These are phyloP conservation scores for Enteromius treurensis DNA, from an alignment of 2,797 vertebrate genomes.

Conservation along the genomic window DNA sequence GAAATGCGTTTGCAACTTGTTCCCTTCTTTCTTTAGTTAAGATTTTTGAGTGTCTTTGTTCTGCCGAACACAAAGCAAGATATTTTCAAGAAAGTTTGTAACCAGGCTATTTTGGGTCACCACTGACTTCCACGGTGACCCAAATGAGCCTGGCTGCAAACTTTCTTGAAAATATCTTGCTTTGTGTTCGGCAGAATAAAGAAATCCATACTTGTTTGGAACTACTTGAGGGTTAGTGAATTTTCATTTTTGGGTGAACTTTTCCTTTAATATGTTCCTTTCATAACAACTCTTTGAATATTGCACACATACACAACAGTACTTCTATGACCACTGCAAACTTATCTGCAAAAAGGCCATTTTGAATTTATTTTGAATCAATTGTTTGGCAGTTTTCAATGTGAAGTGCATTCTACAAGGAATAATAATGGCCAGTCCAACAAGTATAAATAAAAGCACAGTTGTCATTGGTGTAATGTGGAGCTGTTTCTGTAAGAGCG, in stretches of 20 bases:
- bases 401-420: not conserved
- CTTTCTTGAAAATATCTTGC: no score
- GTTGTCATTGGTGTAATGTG: not conserved
- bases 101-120: no score
- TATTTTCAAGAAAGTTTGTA: no score
- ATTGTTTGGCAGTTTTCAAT: not conserved
- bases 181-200: no score
- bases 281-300: not conserved
- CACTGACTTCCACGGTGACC: no score
- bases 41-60: no score
- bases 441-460: not conserved
- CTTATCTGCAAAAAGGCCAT: not conserved
- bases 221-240: no score
- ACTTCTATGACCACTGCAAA: not conserved
- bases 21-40: not conserved
- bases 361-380: not conserved
- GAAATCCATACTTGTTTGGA: no score
- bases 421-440: not conserved
- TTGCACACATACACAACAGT: not conserved
- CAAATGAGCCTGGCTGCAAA: no score
- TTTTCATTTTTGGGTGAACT: not conserved
- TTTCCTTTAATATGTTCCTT: not conserved
- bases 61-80: no score
- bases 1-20: not conserved
- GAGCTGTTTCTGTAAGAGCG: constrained; percentile 2